Evolutionary conservation across 2,797 vertebrate genomes (phyloP), one percentile per base, ranked within the genome.

Genomic region (Pipistrellus pygmaeus): DNA sequence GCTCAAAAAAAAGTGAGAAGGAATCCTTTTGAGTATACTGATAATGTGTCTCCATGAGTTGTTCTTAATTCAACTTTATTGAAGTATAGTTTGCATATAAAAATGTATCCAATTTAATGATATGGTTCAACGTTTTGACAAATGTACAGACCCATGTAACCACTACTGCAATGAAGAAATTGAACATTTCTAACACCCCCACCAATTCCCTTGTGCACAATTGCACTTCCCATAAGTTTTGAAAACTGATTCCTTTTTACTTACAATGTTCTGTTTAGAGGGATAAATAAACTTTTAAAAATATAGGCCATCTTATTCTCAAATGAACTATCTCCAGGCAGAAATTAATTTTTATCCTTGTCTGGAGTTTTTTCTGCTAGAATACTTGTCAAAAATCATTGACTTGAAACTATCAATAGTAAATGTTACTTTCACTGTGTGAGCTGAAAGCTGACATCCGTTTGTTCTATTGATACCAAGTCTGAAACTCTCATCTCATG

Each of bases 381-480:
- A 84, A 64, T 83, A 60, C 57, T 41, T 71, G 81, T 95, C 85
- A 93, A 92, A 91, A 94, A 89, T n/a, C 76, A 80, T 64, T 71
- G 87, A 68, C 57, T 86, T 86, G 88, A 86, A 86, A 80, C 60
- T 91, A 86, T 85, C 27, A 60, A 60, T 84, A 89, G 46, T 51
- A 66, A 76, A 86, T 55, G 25, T 17, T 77, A 9, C 51, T 38
- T 76, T 60, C 81, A 71, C 44, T 55, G 2, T 86, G 71, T 57
- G 38, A 86, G 72, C 51, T 89, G 76, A 93, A 86, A 85, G 57
- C 82, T 90, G 53, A 38, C 76, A 55, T 91, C 60, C 60, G 71
- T 21, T 46, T 55, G 20, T 72, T 12, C 41, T 88, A n/a, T 77
- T 86, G 57, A 10, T 60, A 81, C 25, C 20, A 55, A 41, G 78